Evolutionary conservation across 2,113 vertebrate species (phyloP), one percentile per base, ranked within the genome.

Genomic region (Guaruba guarouba): DNA sequence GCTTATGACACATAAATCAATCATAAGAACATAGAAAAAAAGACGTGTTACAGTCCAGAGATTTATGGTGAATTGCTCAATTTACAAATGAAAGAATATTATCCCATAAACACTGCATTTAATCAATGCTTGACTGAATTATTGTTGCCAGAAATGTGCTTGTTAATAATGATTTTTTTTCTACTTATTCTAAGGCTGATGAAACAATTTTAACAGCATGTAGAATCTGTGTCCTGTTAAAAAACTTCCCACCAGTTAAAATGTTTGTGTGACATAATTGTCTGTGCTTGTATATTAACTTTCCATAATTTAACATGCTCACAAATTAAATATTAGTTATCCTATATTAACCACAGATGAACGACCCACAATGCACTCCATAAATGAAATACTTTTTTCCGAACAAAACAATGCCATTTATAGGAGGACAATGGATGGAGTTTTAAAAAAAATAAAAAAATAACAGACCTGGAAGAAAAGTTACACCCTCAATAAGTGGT

Each of bases 171-270:
- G 7, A 4, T 51, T 7, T 82, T 95, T 87, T 94, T 94, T 95
- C 28, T 77, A 82, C 33, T 22, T 6, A 70, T 80, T 91, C 59
- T 70, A 37, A 86, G 51, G 29, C 57, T 88, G 51, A 39, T 93
- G 51, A 24, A 86, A 90, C 77, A 3, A 2, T 73, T 92, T 90
- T 67, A 81, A 67, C 20, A 74, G 37, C 9, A 11, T 33, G 59
- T 43, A 70, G 68, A 67, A 68, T 83, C 59, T 88, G 64, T 49
- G 20, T 61, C 54, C 39, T 90, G 82, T 90, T 92, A 88, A 94
- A 96, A 90, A 88, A 63, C 18, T 95, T 96, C 70, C 59, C 90
- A 92, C 68, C 31, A 67, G 39, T 81, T 92, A 80, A 90, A 95
- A 67, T 55, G 15, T 74, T 88, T 93, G 15, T 95, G 82, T 94